Conservation (phyloP, 2,113 vertebrate species). For the Scophthalmus maximus region DNA sequence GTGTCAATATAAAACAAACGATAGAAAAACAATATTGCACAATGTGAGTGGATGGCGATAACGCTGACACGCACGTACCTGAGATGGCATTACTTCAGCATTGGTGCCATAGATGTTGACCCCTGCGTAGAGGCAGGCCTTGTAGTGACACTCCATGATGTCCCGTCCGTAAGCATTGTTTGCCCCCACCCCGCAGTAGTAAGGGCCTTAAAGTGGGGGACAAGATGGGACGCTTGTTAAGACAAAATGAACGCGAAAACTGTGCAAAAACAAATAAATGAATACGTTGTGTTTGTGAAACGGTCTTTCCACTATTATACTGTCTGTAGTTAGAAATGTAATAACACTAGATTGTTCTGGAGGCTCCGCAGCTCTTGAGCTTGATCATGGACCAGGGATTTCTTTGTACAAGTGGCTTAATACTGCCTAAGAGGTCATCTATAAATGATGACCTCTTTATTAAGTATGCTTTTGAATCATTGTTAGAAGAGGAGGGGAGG, state of each 20-base stretch:
- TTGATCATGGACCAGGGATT: too few species aligned
- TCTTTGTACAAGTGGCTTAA: too few species aligned
- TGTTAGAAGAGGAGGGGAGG: background rate
- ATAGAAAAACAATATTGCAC: background rate
- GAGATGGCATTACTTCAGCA: slow-evolving; percentile 77
- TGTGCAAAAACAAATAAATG: background rate
- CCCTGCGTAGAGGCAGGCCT: slow-evolving; percentile 75
- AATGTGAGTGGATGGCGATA: too few species aligned
- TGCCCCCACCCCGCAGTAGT: slow-evolving; percentile 90
- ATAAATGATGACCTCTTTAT: too few species aligned
- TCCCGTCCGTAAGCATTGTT: slow-evolving; percentile 86
- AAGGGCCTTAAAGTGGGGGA: slow-evolving; percentile 81
- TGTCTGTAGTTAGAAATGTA: too few species aligned
- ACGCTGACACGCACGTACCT: slow-evolving; percentile 62
- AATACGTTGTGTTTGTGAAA: background rate
- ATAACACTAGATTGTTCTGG: background rate
- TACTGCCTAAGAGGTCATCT: too few species aligned
- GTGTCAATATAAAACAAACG: background rate
- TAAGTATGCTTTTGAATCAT: background rate
- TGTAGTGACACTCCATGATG: slow-evolving; percentile 84
- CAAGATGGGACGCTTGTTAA: too few species aligned
- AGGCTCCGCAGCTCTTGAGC: too few species aligned
- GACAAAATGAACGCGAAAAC: background rate
- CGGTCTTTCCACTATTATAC: background rate
- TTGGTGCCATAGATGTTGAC: slow-evolving; percentile 73